Evolutionary conservation across 2,888 invertebrate genomes (phyloP).

Genomic region (Enoplolaimus lenunculus): DNA sequence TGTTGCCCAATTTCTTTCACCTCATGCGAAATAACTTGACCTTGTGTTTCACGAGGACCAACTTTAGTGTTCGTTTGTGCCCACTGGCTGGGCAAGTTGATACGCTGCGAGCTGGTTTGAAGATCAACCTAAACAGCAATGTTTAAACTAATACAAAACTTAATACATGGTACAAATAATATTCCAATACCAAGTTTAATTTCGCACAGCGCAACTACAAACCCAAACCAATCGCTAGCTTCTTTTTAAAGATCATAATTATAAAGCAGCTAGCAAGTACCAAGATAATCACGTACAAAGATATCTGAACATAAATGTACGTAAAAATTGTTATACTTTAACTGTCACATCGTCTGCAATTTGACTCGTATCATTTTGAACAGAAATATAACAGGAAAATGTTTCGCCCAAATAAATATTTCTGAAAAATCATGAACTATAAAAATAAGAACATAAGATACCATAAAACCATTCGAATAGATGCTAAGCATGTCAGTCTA

Average conservation of each 20-base stretch:
- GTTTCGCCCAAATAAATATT: constrained; percentile 96
- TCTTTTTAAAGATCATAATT: no score
- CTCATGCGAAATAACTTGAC: constrained; percentile 92
- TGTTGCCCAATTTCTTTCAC: constrained; percentile 98
- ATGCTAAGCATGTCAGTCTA: no score
- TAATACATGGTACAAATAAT: neutral
- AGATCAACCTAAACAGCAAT: constrained; percentile 59
- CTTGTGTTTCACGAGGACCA: constrained; percentile 66
- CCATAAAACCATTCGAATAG: neutral
- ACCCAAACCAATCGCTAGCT: no score
- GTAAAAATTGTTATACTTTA: no score
- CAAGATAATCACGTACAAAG: no score
- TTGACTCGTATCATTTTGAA: constrained; percentile 82
- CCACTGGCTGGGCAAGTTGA: constrained; percentile 61
- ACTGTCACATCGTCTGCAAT: constrained; percentile 65
- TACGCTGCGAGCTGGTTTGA: constrained; percentile 74
- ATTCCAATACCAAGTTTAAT: no score
- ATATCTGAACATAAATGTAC: no score
- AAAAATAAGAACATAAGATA: neutral
- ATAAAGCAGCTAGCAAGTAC: no score
- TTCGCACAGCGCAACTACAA: no score
- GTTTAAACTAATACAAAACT: constrained; percentile 21
- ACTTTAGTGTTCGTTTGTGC: constrained; percentile 49
- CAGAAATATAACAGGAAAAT: constrained; percentile 90
- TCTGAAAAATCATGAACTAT: constrained; percentile 43